These are phyloP conservation scores for Telenomus remus DNA, from an alignment of 1,140 invertebrate genomes.

Conservation along the genomic window DNA sequence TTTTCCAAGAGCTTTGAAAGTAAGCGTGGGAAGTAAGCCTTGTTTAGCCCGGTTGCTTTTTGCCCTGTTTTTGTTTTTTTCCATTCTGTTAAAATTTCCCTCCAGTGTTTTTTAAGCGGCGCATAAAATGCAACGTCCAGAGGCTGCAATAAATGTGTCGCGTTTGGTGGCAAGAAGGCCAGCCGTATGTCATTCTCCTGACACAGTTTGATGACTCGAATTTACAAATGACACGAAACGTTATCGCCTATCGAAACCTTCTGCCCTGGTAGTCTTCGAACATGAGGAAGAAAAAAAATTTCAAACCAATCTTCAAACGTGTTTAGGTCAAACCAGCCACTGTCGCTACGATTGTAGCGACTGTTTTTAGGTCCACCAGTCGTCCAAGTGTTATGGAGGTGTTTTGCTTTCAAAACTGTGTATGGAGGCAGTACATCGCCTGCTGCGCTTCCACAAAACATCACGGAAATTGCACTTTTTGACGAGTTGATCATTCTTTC, in stretches of 20 bases:
- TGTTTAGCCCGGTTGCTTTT: no score
- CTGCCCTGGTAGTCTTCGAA: constrained; percentile 31
- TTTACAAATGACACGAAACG: constrained; percentile 10
- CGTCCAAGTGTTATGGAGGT: constrained; percentile 67
- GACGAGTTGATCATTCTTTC: constrained; percentile 25
- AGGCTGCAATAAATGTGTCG: no score
- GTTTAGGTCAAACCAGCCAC: constrained; percentile 64
- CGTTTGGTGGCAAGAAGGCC: no score
- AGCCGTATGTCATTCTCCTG: constrained; percentile 5
- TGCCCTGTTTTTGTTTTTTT: no score
- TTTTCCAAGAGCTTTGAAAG: no score
- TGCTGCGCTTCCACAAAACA: constrained; percentile 30
- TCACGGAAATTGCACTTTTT: constrained; percentile 17
- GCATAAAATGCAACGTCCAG: no score
- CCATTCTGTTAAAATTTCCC: no score
- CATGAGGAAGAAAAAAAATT: constrained; percentile 49
- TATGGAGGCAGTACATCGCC: constrained; percentile 57
- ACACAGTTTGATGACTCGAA: constrained; percentile 5
- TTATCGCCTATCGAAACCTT: constrained; percentile 39
- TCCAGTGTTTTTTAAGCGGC: no score
- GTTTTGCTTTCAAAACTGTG: constrained; percentile 67
- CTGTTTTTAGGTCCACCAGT: constrained; percentile 59
- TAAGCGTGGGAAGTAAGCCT: no score
- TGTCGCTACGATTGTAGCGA: constrained; percentile 64
- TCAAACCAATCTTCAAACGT: constrained; percentile 68